Conservation (phyloP, 2,113 vertebrate species). For the Orthochromis malagaraziensis region DNA sequence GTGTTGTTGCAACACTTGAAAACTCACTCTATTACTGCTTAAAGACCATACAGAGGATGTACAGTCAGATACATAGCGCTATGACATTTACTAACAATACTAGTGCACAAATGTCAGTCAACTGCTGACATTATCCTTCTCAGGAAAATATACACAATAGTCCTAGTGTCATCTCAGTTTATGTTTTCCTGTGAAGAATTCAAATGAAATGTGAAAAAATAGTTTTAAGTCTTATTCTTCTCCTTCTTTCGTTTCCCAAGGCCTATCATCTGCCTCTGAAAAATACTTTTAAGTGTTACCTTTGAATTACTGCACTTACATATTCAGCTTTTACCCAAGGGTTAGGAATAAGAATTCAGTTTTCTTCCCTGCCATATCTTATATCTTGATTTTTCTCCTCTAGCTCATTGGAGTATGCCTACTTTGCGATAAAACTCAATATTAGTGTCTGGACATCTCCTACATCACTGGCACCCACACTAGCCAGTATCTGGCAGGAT, state of each 20-base stretch:
- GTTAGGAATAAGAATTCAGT: neutral
- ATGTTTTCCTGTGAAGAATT: neutral
- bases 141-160: neutral
- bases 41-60: neutral
- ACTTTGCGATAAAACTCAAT: neutral
- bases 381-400: neutral
- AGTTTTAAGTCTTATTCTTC: neutral
- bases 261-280: neutral
- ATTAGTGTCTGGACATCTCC: neutral
- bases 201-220: neutral
- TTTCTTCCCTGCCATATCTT: neutral
- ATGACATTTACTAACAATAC: neutral
- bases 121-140: neutral
- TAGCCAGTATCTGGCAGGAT: slow-evolving; percentile 6
- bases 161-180: neutral
- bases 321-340: neutral
- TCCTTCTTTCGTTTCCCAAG: neutral
- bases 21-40: neutral
- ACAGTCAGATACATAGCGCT: neutral
- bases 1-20: neutral
- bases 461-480: neutral
- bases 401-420: neutral
- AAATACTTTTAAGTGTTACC: neutral
- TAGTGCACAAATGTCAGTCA: neutral
- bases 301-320: neutral